A percentile compares a stretch with the other conserved stretches of the same genome.
phyloP scores from a whole-genome alignment of 2,797 vertebrate species.

The Craterocephalus amniculus region DNA sequence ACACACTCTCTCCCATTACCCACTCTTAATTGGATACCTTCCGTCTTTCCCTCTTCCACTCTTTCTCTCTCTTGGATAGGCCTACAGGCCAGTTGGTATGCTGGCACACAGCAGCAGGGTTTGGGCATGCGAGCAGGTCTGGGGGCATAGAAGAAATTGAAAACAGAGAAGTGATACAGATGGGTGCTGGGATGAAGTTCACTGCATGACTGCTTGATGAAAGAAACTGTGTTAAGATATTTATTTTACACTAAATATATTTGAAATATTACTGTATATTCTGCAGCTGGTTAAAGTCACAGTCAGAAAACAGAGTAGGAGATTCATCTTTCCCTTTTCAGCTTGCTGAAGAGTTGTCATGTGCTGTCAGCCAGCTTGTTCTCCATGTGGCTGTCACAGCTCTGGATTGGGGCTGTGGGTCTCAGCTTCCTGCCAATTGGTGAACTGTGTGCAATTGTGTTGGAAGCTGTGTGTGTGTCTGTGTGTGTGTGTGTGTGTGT shows the following conservation, averaged over 20 bases:
- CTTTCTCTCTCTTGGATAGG: conserved; percentile 68
- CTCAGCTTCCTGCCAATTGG: conserved; percentile 76
- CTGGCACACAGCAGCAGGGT: conserved; percentile 65
- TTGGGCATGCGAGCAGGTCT: conserved; percentile 64
- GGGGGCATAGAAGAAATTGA: conserved; percentile 74
- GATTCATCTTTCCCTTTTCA: conserved; percentile 55
- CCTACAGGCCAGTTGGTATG: conserved; percentile 68
- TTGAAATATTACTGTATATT: conserved; percentile 41
- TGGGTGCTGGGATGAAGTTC: conserved; percentile 61
- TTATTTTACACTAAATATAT: conserved; percentile 35
- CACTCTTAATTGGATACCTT: conserved; percentile 81
- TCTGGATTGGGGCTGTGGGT: conserved; percentile 73
- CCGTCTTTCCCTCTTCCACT: conserved; percentile 59
- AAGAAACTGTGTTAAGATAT: conserved; percentile 38
- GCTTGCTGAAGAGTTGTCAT: conserved; percentile 74
- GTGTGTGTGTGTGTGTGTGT: too few species aligned
- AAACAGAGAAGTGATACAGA: conserved; percentile 60
- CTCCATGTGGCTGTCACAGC: conserved; percentile 76
- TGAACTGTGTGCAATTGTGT: conserved; percentile 71
- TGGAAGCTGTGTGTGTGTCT: conserved; percentile 56
- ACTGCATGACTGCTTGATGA: conserved; percentile 43
- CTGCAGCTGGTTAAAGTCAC: conserved; percentile 40
- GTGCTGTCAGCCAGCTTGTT: conserved; percentile 77
- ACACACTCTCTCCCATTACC: conserved; percentile 81
- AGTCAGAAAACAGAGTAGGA: conserved; percentile 54